Conservation (phyloP, 2,888 invertebrate genomes). For the Caenorhabditis sp. region DNA sequence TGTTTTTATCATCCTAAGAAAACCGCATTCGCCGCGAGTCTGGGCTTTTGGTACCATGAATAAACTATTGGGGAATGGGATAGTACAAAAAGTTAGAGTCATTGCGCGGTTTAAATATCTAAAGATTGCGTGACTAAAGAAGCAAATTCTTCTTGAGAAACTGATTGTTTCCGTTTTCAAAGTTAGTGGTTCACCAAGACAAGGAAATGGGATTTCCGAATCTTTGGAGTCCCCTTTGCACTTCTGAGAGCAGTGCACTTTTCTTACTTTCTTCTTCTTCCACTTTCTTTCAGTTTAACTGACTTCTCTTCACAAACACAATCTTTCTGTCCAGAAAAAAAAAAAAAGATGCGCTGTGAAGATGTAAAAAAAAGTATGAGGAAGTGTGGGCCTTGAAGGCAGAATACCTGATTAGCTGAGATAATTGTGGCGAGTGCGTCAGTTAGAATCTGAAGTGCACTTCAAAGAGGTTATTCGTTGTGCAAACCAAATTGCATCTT, state of each 20-base stretch:
- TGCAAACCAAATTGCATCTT: conserved; percentile 50
- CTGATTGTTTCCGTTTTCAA: too few species aligned
- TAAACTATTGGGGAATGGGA: too few species aligned
- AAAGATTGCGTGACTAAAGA: too few species aligned
- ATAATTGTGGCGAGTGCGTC: conserved; percentile 55
- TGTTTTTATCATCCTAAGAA: too few species aligned
- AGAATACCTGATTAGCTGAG: conserved; percentile 60
- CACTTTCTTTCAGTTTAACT: not conserved
- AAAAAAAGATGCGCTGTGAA: conserved; percentile 31
- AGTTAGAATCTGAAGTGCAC: conserved; percentile 44
- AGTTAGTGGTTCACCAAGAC: too few species aligned
- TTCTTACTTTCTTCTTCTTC: not conserved
- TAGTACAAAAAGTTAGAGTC: too few species aligned
- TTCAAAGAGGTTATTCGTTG: conserved; percentile 24
- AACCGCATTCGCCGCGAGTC: too few species aligned
- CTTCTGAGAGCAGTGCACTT: conserved; percentile 22
- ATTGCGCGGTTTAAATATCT: too few species aligned
- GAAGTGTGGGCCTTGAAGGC: conserved; percentile 38
- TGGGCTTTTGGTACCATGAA: too few species aligned
- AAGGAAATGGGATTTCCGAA: not conserved
- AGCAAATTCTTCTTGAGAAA: too few species aligned
- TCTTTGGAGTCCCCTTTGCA: not conserved
- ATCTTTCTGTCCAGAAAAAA: not conserved
- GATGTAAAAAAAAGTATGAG: conserved; percentile 30
- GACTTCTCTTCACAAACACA: too few species aligned